Base-by-base conservation (phyloP, 2,888 invertebrate species). In the Tortrix viridana region DNA sequence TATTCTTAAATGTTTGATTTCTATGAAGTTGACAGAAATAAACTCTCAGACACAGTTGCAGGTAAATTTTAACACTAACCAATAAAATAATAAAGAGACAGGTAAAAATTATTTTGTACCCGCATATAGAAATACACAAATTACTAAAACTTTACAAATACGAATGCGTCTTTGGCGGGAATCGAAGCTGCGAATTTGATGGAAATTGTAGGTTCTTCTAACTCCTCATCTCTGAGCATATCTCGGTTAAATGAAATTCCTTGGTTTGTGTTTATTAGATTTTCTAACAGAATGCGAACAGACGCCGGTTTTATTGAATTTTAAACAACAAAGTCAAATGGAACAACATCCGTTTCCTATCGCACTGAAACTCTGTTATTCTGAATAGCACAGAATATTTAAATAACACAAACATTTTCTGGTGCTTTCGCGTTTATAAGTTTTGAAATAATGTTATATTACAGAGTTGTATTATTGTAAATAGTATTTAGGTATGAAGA, bases 281-380 rank as follows among this genome's bases (percentile, higher is more conserved):
- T 76, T 73, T 80, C 74, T 67, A 69, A 60, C 63, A 71, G 70
- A 70, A 67, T 67, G 72, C 66, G 69, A 67, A 69, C 71, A 32
- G 76, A 75, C 77, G 76, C 71, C 59, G 70, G 74, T 81, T 84
- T 81, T 82, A 81, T 79, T 81, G 73, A 69, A 77, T 76, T 73
- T 71, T 72, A 77, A 81, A 82, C 77, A 77, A 76, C 79, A 85
- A 79, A 84, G 77, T 76, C 73, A 74, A 78, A 80, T 81, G 72
- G 68, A 78, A 79, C 74, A 82, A 84, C 88, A 88, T 89, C 89
- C 88, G 88, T 80, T 89, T 88, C 88, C 87, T 81, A 80, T 75
- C 69, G 75, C 74, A 73, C 71, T 78, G 76, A 80, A 78, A 71
- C 67, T 67, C 80, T 84, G 78, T 84, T 84, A 73, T 81, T 80